These are phyloP conservation scores for Acleris sparsana DNA, from an alignment of 2,888 invertebrate species.

Conservation along the genomic window DNA sequence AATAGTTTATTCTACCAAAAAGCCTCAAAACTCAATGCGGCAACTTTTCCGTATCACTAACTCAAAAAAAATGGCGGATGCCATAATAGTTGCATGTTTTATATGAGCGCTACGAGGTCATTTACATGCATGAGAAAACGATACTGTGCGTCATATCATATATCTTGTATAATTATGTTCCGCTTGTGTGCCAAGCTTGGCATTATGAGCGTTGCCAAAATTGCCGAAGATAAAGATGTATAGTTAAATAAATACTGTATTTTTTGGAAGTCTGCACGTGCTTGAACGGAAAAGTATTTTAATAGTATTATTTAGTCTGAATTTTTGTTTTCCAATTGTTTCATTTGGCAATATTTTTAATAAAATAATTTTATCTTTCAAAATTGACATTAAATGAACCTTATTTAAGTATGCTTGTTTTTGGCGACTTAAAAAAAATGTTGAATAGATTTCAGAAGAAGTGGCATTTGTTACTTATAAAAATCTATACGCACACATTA, in stretches of 20 bases:
- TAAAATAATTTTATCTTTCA: no score
- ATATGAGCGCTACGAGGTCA: slow-evolving; percentile 27
- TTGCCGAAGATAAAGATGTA: background rate
- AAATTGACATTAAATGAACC: no score
- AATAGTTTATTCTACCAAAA: background rate
- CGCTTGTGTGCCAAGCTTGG: slow-evolving; percentile 29
- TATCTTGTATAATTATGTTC: slow-evolving; percentile 32
- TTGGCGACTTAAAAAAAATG: no score
- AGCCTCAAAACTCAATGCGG: background rate
- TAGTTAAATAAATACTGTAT: background rate
- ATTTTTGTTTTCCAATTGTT: no score
- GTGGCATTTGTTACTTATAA: no score
- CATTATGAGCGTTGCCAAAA: slow-evolving; percentile 32
- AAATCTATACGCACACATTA: no score
- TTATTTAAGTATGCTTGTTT: no score
- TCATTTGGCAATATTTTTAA: no score
- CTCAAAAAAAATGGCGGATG: background rate
- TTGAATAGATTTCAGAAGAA: no score
- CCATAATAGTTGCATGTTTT: slow-evolving; percentile 35
- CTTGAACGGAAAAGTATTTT: background rate
- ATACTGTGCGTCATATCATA: slow-evolving; percentile 26
- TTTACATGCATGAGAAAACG: slow-evolving; percentile 37
- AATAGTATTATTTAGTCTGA: no score
- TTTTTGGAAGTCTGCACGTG: background rate
- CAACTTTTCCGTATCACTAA: background rate